Evolutionary conservation across 1,140 invertebrate genomes (phyloP), one percentile per base, ranked within the genome.

Genomic region (silkworm (Bombyx mori)): DNA sequence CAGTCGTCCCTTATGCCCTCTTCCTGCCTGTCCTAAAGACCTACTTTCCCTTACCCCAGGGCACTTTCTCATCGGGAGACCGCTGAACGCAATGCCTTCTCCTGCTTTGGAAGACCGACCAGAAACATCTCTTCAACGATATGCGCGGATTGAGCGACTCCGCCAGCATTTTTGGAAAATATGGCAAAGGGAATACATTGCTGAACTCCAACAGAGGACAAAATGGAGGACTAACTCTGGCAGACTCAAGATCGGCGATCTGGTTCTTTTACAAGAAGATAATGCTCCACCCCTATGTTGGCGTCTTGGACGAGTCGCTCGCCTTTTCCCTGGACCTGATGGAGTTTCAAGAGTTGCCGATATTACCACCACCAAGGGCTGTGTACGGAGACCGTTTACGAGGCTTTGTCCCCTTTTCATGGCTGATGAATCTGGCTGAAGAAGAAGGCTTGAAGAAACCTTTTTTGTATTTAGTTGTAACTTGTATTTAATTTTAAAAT

Each of bases 131-230:
- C 8, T 47, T 12, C 45, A 52, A 12, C 44, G 57, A n/a, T 58
- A 58, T 26, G 51, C 26, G 8, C 56, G 51, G 4, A 47, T 66
- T 50, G 52, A 65, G 42, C 9, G 44, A 35, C 60, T 68, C 26
- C 10, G 60, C 1, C 57, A 65, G 26, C 59, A 65, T 44, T 65
- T 65, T 45, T 65, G 66, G 66, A 10, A 35, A 53, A 57, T 57
- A 57, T 65, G 60, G 66, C 63, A 68, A 6, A 60, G 44, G 52
- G 66, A 66, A 45, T 65, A 69, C 49, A 8, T 66, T 3, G 12
- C 50, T 1, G 56, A 65, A 45, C 42, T 69, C 7, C 61, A 69
- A 44, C 59, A 61, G 50, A 58, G 63, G 49, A 57, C 46, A 8
- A 63, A 69, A 66, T 66, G 66, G 66, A 22, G 50, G 51, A 52